These are phyloP conservation scores for Chelmon rostratus DNA, from an alignment of 2,797 vertebrate species.

Conservation along the genomic window DNA sequence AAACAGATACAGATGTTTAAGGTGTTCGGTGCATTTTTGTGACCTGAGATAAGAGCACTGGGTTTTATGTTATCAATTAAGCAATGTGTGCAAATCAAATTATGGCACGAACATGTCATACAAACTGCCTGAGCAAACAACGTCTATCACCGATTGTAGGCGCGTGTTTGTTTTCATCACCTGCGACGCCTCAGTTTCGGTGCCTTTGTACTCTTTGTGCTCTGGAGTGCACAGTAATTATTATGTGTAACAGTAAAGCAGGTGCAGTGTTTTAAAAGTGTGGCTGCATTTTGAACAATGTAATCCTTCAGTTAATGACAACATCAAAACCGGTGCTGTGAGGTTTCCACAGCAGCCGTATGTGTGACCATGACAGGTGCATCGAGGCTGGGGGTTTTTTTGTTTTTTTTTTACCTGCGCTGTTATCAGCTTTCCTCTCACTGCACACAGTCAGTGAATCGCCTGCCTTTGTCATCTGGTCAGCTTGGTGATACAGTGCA, in stretches of 20 bases:
- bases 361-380: background rate
- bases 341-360: background rate
- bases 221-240: too few species aligned
- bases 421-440: constrained; percentile 36
- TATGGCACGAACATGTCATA: background rate
- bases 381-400: background rate
- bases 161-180: too few species aligned
- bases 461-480: constrained; percentile 28
- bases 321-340: background rate
- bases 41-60: background rate
- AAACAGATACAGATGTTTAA: background rate
- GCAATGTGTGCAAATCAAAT: background rate
- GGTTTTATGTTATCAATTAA: background rate
- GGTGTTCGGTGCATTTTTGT: background rate
- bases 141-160: background rate
- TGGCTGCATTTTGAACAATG: background rate
- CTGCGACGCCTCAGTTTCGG: background rate
- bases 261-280: background rate
- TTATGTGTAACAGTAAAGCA: background rate
- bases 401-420: background rate
- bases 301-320: background rate
- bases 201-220: background rate
- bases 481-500: constrained; percentile 20
- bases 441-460: constrained; percentile 23
- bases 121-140: background rate